phyloP scores from a whole-genome alignment of 2,113 vertebrate genomes.

The Tyto alba region DNA sequence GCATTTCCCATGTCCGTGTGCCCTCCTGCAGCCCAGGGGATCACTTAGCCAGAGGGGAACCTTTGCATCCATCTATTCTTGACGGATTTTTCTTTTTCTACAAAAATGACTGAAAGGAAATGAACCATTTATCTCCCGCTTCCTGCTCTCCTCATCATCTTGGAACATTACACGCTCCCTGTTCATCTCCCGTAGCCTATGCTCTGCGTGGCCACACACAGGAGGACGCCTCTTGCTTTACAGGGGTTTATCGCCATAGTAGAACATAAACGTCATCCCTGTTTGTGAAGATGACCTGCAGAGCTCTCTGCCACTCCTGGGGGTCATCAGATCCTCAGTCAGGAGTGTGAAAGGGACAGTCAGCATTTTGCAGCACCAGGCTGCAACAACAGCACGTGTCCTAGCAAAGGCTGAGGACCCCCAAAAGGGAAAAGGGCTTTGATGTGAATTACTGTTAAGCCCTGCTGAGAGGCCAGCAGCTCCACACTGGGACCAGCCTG shows the following conservation, averaged over 20 bases:
- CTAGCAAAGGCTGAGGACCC: background rate
- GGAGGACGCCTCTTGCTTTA: background rate
- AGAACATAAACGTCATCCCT: background rate
- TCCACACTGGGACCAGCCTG: background rate
- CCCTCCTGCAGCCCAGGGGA: accelerated
- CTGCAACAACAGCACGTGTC: accelerated
- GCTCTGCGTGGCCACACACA: accelerated
- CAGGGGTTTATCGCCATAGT: background rate
- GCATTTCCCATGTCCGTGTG: accelerated
- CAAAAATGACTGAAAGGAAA: background rate
- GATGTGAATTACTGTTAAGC: no score
- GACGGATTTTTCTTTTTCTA: background rate
- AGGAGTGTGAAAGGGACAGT: background rate
- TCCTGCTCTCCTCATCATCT: background rate
- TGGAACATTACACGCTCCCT: background rate
- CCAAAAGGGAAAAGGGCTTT: background rate
- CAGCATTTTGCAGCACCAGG: background rate
- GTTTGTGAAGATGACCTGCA: no score
- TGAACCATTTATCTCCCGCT: background rate
- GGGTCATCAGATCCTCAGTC: background rate
- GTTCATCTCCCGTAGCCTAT: background rate
- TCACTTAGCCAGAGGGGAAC: background rate
- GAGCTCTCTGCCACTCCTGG: background rate
- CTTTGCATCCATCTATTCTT: background rate
- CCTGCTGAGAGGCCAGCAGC: background rate